These are phyloP conservation scores for Cheilinus undulatus DNA, from an alignment of 2,113 vertebrate genomes.

Conservation along the genomic window DNA sequence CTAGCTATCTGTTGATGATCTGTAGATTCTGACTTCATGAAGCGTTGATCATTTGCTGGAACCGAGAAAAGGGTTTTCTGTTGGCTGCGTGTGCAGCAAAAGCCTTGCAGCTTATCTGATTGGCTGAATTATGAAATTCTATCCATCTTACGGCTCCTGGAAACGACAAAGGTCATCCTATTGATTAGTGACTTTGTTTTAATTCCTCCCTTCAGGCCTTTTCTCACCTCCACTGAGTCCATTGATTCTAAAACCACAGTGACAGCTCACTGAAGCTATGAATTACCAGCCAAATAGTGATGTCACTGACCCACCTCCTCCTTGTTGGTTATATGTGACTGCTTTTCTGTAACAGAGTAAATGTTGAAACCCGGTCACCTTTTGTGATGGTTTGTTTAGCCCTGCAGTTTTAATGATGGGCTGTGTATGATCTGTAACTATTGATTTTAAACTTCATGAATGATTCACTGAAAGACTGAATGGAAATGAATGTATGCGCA, in stretches of 20 bases:
- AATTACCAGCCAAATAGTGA: neutral
- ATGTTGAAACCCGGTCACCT: neutral
- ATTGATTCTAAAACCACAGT: conserved; percentile 3
- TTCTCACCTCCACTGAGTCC: neutral
- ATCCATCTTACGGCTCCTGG: neutral
- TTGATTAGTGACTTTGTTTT: neutral
- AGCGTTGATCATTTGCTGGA: neutral
- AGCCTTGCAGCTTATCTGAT: neutral
- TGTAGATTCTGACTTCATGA: neutral
- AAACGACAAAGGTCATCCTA: neutral
- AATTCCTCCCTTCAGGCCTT: neutral
- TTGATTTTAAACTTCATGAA: neutral
- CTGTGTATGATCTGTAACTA: conserved; percentile 1
- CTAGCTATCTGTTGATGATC: neutral
- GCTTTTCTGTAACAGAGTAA: neutral
- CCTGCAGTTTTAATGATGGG: neutral
- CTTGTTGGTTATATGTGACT: neutral
- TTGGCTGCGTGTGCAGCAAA: neutral
- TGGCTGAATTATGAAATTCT: neutral
- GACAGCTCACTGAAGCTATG: neutral
- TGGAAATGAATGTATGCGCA: neutral
- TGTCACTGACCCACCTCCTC: neutral
- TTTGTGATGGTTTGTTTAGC: neutral
- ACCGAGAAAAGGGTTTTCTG: neutral
- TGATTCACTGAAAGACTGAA: neutral